These are phyloP conservation scores for Hippolais icterina DNA, from an alignment of 2,113 vertebrate genomes.

Conservation along the genomic window DNA sequence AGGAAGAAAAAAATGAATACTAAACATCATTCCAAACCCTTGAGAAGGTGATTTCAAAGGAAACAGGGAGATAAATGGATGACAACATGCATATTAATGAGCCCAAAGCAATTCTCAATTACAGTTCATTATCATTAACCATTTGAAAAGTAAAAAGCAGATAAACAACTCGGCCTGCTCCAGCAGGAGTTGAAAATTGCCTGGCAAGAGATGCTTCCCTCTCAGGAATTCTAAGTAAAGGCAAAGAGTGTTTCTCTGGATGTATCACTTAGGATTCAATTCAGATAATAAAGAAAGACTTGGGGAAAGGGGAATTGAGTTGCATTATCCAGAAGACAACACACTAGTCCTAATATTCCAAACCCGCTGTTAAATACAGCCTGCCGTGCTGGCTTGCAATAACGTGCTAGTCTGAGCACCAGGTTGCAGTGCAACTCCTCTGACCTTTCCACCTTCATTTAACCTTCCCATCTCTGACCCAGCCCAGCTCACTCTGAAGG, in stretches of 20 bases:
- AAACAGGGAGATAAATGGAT: constrained; percentile 34
- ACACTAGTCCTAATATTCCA: not conserved
- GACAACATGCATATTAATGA: constrained; percentile 42
- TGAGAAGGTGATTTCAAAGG: constrained; percentile 56
- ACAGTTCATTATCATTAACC: constrained; percentile 46
- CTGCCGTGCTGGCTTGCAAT: not conserved
- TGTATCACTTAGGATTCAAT: constrained; percentile 24
- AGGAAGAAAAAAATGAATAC: not conserved
- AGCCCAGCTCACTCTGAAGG: not conserved
- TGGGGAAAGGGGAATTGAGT: not conserved
- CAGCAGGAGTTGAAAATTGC: constrained; percentile 12
- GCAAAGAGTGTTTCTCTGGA: not conserved
- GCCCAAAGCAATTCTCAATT: constrained; percentile 27
- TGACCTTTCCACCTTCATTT: not conserved
- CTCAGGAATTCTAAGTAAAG: constrained; percentile 48
- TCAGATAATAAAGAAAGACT: not conserved
- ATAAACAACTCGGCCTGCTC: not conserved
- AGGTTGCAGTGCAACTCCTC: not conserved
- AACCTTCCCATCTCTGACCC: not conserved
- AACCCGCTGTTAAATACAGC: not conserved
- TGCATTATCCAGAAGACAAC: not conserved
- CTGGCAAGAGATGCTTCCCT: constrained; percentile 4
- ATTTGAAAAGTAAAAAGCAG: constrained; percentile 44
- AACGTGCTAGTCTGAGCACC: not conserved
- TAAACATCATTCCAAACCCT: not conserved